Evolutionary conservation across 2,888 invertebrate species (phyloP).

Genomic region (Drosophila diplacantha): DNA sequence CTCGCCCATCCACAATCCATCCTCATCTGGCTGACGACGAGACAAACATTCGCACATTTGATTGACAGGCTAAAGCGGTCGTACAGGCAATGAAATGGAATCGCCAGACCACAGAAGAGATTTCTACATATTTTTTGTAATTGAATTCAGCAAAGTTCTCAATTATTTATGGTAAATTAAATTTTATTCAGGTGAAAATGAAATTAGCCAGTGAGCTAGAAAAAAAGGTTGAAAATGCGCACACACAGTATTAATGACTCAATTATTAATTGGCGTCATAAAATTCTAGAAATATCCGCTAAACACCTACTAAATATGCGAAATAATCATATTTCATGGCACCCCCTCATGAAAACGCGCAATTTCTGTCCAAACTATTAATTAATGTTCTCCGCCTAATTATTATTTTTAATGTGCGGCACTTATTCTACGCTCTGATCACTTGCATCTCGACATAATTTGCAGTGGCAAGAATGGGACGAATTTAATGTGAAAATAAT

Average conservation of each 20-base stretch:
- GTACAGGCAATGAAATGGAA: constrained; percentile 16
- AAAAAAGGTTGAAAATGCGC: constrained; percentile 10
- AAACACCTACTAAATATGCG: constrained; percentile 48
- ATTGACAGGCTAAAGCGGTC: constrained; percentile 52
- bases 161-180: constrained; percentile 54
- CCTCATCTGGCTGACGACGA: constrained; percentile 46
- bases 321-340: constrained; percentile 41
- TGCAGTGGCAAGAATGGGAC: constrained; percentile 30
- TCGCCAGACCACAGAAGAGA: constrained; percentile 1
- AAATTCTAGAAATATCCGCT: constrained; percentile 27
- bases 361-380: constrained; percentile 50
- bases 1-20: constrained; percentile 21
- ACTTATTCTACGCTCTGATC: constrained; percentile 41
- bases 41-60: constrained; percentile 44
- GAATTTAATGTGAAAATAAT: constrained; percentile 38
- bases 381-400: constrained; percentile 53
- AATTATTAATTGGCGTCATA: constrained; percentile 54
- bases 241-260: constrained; percentile 29
- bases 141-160: constrained; percentile 25
- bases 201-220: constrained; percentile 17
- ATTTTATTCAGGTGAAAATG: constrained; percentile 37
- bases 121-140: constrained; percentile 12
- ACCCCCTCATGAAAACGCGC: constrained; percentile 21
- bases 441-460: constrained; percentile 28
- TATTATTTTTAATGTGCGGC: constrained; percentile 48